Percentiles rank a stretch among this genome's conserved stretches.
Conservation (phyloP, 2,113 vertebrate species). For the Pholis gunnellus region DNA sequence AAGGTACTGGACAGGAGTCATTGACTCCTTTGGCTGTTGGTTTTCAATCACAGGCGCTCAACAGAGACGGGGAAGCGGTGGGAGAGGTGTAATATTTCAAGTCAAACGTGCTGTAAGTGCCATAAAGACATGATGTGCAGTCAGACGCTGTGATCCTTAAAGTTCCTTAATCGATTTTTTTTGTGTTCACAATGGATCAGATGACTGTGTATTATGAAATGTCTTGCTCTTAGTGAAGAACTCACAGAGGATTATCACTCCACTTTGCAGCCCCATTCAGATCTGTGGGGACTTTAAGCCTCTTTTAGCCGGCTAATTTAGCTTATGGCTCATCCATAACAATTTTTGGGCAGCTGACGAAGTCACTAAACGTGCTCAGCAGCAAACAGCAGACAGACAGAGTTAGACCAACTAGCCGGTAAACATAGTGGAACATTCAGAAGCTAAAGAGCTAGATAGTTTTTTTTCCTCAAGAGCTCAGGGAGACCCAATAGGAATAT, state of each 20-base stretch:
- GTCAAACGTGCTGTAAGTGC: conserved; percentile 15
- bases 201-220: neutral
- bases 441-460: neutral
- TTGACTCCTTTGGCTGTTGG: conserved; percentile 17
- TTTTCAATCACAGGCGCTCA: conserved; percentile 59
- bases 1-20: conserved; percentile 58
- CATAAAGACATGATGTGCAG: conserved; percentile 28
- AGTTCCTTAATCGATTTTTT: conserved; percentile 19
- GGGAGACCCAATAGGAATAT: neutral
- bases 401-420: neutral
- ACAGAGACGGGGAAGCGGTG: conserved; percentile 15
- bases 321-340: neutral
- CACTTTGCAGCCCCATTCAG: neutral
- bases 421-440: neutral
- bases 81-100: conserved; percentile 29
- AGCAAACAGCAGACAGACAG: neutral
- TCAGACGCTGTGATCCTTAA: conserved; percentile 19
- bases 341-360: neutral
- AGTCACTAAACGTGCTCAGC: no score
- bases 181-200: conserved; percentile 15
- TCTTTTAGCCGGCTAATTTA: neutral
- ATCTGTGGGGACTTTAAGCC: neutral
- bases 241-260: neutral
- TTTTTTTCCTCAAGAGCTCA: neutral
- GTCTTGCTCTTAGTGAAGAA: neutral